Conservation (phyloP, 2,797 vertebrate species). For the Poecilia picta region DNA sequence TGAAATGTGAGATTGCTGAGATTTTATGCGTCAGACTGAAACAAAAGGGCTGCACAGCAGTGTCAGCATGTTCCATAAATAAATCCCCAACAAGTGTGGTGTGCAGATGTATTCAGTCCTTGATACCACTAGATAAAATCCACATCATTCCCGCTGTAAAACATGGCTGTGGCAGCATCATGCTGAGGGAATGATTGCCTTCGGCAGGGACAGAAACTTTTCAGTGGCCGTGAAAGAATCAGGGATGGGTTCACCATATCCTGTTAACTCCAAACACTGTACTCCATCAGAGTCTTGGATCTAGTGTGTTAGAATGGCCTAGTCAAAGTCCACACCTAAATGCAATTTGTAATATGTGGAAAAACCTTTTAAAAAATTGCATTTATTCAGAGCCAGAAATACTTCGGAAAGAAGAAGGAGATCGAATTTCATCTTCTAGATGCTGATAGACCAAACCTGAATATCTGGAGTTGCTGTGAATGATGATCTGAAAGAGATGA, state of each 20-base stretch:
- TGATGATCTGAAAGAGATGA: not conserved
- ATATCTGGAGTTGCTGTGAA: not conserved
- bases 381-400: not conserved
- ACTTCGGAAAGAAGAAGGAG: not conserved
- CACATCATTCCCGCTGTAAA: not conserved
- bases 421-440: not conserved
- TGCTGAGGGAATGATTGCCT: not conserved
- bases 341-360: not conserved
- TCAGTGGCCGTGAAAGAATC: not conserved
- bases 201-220: not conserved
- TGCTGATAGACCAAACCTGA: not conserved
- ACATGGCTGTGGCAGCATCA: not conserved
- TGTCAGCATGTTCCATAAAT: not conserved
- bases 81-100: not conserved
- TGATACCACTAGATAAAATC: not conserved
- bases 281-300: not conserved
- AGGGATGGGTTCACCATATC: not conserved
- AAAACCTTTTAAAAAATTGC: not conserved
- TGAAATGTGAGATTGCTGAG: not conserved
- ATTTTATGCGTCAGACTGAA: not conserved
- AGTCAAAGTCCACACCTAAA: not conserved
- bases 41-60: not conserved
- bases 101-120: not conserved
- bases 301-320: not conserved
- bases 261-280: not conserved